These are phyloP conservation scores for Motacilla alba DNA, from an alignment of 2,113 vertebrate genomes.

Conservation along the genomic window DNA sequence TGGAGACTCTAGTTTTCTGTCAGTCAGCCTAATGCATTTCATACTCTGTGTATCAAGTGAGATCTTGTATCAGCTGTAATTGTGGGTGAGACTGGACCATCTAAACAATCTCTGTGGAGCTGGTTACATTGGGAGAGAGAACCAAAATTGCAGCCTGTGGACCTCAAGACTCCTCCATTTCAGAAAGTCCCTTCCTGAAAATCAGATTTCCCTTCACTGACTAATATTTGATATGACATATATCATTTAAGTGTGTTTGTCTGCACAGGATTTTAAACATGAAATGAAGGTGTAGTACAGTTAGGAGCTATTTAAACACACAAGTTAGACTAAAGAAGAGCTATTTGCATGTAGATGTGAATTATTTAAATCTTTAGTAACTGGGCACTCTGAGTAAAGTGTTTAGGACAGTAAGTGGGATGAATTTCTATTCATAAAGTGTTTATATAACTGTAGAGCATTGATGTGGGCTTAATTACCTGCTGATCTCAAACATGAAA, in stretches of 20 bases:
- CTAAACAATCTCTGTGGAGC: background rate
- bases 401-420: background rate
- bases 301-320: background rate
- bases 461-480: background rate
- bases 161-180: background rate
- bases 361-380: background rate
- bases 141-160: background rate
- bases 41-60: background rate
- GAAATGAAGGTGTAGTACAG: background rate
- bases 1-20: background rate
- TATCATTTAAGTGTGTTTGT: background rate
- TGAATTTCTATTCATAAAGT: background rate
- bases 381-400: background rate
- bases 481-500: background rate
- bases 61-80: background rate
- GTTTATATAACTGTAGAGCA: background rate
- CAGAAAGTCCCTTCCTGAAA: background rate
- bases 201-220: background rate
- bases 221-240: background rate
- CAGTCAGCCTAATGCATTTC: background rate
- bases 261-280: background rate
- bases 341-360: background rate
- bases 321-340: background rate
- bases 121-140: background rate
- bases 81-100: background rate